Conservation (phyloP, 2,113 vertebrate genomes). For the Tachycineta bicolor region DNA sequence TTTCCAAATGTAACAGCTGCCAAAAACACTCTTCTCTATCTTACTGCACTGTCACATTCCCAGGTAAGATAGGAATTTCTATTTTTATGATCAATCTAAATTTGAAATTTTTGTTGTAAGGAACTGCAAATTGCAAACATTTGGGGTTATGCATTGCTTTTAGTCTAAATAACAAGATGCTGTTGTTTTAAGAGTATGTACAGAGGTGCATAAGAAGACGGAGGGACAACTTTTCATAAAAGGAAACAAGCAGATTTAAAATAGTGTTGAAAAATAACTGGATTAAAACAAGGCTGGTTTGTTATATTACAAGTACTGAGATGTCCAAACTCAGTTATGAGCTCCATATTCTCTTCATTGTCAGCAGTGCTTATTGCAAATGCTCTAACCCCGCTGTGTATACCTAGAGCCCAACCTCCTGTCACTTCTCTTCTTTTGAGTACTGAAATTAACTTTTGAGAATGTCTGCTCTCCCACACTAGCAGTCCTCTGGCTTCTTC, state of each 20-base stretch:
- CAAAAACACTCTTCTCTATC: constrained; percentile 83
- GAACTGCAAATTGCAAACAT: background rate
- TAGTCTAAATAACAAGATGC: background rate
- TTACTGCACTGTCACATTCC: constrained; percentile 75
- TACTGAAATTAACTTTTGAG: background rate
- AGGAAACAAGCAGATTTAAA: background rate
- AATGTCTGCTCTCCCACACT: background rate
- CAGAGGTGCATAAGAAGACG: background rate
- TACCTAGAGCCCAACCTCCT: background rate
- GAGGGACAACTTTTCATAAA: background rate
- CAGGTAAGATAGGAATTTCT: constrained; percentile 70
- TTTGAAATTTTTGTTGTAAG: background rate
- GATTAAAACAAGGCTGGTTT: background rate
- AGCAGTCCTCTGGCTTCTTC: background rate
- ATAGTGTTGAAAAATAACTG: background rate
- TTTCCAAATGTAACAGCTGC: constrained; percentile 80
- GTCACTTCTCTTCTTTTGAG: background rate
- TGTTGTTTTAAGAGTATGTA: background rate
- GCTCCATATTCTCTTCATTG: background rate
- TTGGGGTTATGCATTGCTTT: background rate
- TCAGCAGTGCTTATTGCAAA: background rate
- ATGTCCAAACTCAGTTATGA: background rate
- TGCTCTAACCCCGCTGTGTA: background rate
- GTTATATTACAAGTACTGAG: background rate
- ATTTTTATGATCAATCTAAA: background rate